Percentiles rank a stretch among this genome's conserved stretches.
These are phyloP conservation scores for Microchrysa polita DNA, from an alignment of 2,888 invertebrate species.

Conservation along the genomic window DNA sequence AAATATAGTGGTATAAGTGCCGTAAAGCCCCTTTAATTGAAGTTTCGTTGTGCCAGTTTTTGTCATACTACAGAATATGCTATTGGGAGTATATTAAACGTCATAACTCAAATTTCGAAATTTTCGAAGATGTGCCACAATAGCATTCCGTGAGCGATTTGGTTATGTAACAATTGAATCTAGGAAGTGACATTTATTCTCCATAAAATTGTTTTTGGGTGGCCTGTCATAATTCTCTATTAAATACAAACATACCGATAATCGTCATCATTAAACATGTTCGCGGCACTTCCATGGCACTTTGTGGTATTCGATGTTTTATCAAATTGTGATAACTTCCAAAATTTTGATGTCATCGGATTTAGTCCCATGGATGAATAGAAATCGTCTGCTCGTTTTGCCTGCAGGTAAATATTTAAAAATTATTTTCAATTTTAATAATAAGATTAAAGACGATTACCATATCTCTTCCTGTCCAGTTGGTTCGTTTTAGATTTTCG, in stretches of 20 bases:
- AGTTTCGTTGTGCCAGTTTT: too few relatives aligned
- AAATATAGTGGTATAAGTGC: too few relatives aligned
- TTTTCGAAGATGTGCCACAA: too few relatives aligned
- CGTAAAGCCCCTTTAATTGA: too few relatives aligned
- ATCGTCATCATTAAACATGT: slow-evolving; percentile 74
- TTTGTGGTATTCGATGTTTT: slow-evolving; percentile 60
- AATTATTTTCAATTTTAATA: background rate
- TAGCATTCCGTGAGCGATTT: too few relatives aligned
- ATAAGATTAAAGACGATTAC: slow-evolving; percentile 60
- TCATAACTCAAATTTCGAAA: too few relatives aligned
- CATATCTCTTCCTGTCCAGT: slow-evolving; percentile 71
- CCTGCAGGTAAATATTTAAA: slow-evolving; percentile 45
- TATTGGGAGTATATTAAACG: too few relatives aligned
- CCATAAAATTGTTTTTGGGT: too few relatives aligned
- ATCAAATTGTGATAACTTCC: slow-evolving; percentile 70
- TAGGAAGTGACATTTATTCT: too few relatives aligned
- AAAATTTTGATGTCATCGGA: slow-evolving; percentile 71
- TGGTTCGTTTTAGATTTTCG: slow-evolving; percentile 65
- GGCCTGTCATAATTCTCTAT: too few relatives aligned
- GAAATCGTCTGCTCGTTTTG: slow-evolving; percentile 72
- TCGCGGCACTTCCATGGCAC: slow-evolving; percentile 79
- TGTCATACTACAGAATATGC: too few relatives aligned
- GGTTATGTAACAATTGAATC: too few relatives aligned
- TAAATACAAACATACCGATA: slow-evolving; percentile 67
- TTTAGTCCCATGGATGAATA: slow-evolving; percentile 73